These are phyloP conservation scores for Hydrozoanthus gracilis DNA, from an alignment of 92 coral and sea anemone genomes.

Conservation along the genomic window DNA sequence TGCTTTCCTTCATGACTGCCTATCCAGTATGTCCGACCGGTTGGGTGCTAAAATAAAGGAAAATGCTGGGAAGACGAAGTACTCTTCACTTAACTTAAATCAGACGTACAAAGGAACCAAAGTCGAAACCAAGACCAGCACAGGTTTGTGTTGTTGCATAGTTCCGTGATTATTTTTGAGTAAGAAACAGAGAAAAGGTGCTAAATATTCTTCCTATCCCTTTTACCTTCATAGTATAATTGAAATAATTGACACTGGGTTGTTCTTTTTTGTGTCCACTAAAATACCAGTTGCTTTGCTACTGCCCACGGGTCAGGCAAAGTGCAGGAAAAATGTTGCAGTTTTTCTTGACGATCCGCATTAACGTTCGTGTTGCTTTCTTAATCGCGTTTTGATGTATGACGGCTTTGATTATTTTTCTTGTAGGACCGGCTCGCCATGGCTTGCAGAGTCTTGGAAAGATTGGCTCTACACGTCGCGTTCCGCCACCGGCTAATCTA, in stretches of 20 bases:
- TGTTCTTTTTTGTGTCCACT: conserved; percentile 15
- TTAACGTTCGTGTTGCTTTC: conserved; percentile 4
- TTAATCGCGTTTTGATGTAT: neutral
- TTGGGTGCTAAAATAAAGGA: conserved; percentile 99
- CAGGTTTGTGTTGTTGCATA: conserved; percentile 81
- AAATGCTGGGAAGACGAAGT: conserved; percentile 99
- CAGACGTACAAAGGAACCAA: conserved; percentile 99
- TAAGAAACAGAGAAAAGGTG: neutral
- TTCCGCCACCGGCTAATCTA: conserved; percentile 99
- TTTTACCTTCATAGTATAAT: neutral
- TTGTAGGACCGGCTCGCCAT: conserved; percentile 93
- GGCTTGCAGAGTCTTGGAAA: conserved; percentile 99
- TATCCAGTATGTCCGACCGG: conserved; percentile 99
- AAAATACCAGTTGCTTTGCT: conserved; percentile 39
- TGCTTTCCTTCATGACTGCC: conserved; percentile 99
- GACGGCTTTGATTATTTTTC: neutral
- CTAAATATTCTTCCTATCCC: neutral
- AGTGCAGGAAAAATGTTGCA: neutral
- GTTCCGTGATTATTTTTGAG: conserved; percentile 6
- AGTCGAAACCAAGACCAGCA: conserved; percentile 97
- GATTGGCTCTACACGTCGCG: conserved; percentile 98
- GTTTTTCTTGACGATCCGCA: conserved; percentile 2
- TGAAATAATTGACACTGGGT: neutral
- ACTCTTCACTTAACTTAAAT: conserved; percentile 99
- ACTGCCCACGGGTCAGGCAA: neutral